These are phyloP conservation scores for Micromesistius poutassou DNA, from an alignment of 2,797 vertebrate species.

Conservation along the genomic window DNA sequence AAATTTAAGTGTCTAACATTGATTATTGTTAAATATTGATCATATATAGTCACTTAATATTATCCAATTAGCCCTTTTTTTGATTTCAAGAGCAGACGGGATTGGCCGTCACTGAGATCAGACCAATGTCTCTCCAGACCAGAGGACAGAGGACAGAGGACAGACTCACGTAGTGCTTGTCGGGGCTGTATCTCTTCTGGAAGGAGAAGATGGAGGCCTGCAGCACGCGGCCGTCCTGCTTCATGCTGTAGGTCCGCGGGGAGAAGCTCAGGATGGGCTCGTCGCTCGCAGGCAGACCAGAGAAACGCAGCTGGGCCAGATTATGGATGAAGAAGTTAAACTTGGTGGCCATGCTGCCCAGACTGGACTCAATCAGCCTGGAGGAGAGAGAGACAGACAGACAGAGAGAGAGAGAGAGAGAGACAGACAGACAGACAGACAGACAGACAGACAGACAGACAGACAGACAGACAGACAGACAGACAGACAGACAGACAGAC, in stretches of 20 bases:
- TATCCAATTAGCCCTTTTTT: no score
- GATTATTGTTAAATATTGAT: no score
- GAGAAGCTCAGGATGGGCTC: conserved; percentile 95
- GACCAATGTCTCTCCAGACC: no score
- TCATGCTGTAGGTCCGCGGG: conserved; percentile 89
- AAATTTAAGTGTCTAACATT: no score
- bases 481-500: neutral
- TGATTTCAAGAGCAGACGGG: no score
- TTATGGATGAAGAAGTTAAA: conserved; percentile 99
- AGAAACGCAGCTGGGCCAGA: conserved; percentile 93
- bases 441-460: neutral
- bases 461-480: neutral
- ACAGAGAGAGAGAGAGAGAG: neutral
- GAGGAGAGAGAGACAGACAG: neutral
- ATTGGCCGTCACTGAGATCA: no score
- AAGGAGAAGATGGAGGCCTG: conserved; percentile 93
- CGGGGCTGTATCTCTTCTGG: conserved; percentile 97
- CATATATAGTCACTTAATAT: no score
- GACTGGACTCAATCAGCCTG: conserved; percentile 94
- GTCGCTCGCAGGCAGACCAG: conserved; percentile 90
- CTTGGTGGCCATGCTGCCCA: conserved; percentile 96
- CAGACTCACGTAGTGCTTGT: conserved; percentile 91
- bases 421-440: neutral
- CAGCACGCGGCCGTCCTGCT: conserved; percentile 89
- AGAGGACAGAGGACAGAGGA: no score